Conservation (phyloP, 2,113 vertebrate genomes). For the Puntigrus tetrazona region DNA sequence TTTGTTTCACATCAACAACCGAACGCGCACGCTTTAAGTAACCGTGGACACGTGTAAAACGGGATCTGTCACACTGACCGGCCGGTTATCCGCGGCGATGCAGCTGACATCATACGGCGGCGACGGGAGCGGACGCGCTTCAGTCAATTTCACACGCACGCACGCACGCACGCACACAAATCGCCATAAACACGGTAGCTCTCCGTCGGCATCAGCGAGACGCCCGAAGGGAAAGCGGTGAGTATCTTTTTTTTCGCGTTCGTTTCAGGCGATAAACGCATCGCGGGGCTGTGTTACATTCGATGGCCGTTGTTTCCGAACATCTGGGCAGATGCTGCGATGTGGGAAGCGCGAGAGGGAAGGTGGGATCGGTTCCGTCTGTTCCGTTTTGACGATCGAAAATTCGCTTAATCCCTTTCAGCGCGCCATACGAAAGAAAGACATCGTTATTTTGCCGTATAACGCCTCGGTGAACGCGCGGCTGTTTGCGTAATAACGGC, state of each 20-base stretch:
- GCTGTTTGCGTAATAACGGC: constrained; percentile 28
- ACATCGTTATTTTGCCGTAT: background rate
- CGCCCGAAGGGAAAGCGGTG: background rate
- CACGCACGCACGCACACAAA: background rate
- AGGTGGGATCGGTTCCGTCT: background rate
- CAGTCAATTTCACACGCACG: constrained; percentile 39
- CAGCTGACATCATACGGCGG: constrained; percentile 50
- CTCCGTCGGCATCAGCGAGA: constrained; percentile 20
- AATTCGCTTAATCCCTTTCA: background rate
- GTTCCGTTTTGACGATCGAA: background rate
- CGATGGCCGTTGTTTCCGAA: background rate
- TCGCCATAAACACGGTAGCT: constrained; percentile 48
- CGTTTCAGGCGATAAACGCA: background rate
- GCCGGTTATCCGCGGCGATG: constrained; percentile 1
- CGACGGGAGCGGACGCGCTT: constrained; percentile 47
- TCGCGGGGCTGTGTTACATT: background rate
- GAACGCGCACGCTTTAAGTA: background rate
- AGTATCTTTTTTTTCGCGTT: background rate
- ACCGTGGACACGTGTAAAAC: background rate
- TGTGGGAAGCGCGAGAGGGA: background rate
- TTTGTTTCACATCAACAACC: background rate
- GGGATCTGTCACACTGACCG: background rate
- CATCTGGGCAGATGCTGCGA: background rate
- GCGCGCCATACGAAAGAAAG: background rate
- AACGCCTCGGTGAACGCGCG: background rate